Base-by-base conservation (phyloP, 2,888 invertebrate species). In the Gonocerus acuteangulatus region DNA sequence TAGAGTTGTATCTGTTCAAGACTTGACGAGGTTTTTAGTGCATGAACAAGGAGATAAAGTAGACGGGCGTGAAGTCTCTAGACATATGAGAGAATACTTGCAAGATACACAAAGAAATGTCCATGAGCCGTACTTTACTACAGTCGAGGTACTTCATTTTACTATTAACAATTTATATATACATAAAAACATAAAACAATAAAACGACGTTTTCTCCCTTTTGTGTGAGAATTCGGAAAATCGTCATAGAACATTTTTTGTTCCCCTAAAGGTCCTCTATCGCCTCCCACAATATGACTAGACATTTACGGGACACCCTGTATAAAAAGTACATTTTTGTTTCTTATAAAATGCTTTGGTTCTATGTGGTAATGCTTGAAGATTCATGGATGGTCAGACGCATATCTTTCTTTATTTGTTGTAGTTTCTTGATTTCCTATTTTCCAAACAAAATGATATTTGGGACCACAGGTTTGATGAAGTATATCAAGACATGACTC, bases 391-490 rank as follows among this genome's bases (percentile, higher is more conserved):
- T n/a, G n/a, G n/a, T n/a, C n/a, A n/a, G n/a, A n/a, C n/a, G n/a
- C n/a, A n/a, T n/a, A n/a, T n/a, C n/a, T n/a, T n/a, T 27, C 27
- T 44, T n/a, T 54, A 42, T 7, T 39, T 54, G 11, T 54, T 76
- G 27, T 75, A 89, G 83, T 95, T 95, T 72, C 77, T 94, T 59
- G 93, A 93, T 74, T 95, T 87, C 78, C 75, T 96, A 48, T 96
- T 89, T 76, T 95, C 95, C 0, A 90, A 91, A 74, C 88, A 94
- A 75, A 96, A 96, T 74, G 86, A 90, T 67, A 79, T 95, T 60
- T 95, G 93, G 93, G 86, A 95, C 74, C 77, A 78, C 36, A 78
- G 77, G 49, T 81, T 86, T 71, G 84, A 89, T 69, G 74, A 76
- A 16, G 82, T 93, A 0, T 86, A 82, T 65, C 91, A 95, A 73